Base-by-base conservation (phyloP, 2,797 vertebrate species). In the Hippocampus kuda region DNA sequence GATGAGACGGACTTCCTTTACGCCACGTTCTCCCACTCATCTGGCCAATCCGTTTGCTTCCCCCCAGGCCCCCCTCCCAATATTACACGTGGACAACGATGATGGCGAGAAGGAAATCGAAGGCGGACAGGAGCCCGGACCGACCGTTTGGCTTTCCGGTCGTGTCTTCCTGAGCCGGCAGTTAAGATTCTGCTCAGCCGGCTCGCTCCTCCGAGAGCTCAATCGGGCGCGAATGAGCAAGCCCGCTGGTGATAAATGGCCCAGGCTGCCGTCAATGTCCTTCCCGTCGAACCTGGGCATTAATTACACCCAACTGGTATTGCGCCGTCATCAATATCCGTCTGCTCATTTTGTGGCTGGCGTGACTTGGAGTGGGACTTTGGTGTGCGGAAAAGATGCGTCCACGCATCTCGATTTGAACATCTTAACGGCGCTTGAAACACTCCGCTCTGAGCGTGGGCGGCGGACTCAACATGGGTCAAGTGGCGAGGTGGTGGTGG, bases 241-340 rank as follows among this genome's bases (percentile, higher is more conserved):
- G 79, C 73, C 78, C 70, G 57, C 63, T 18, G 81, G 85, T 92
- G 89, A 91, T 91, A 84, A 91, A 91, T 90, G 83, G 84, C 85
- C 83, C 81, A 69, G 81, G 84, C 83, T 70, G 53, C 80, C 74
- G 76, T 84, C 84, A 82, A 83, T 68, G 88, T 90, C 87, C 86
- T 81, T 84, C 80, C 84, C 79, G 83, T 85, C 88, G 84, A 89
- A 90, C 87, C 84, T 81, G 78, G 76, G 74, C 88, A 91, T 91
- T 91, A 89, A 92, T 90, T 91, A 91, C 86, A 87, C 84, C n/a
- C 86, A 78, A 88, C 87, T 87, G 87, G 80, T 86, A 86, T 86
- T 86, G 86, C 83, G 69, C 83, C 67, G 83, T 90, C 89, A 90
- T 91, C 89, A 89, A 88, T 90, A 88, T 79, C 78, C 71, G 79